These are phyloP conservation scores for Podocnemis expansa DNA, from an alignment of 2,113 vertebrate species.

Conservation along the genomic window DNA sequence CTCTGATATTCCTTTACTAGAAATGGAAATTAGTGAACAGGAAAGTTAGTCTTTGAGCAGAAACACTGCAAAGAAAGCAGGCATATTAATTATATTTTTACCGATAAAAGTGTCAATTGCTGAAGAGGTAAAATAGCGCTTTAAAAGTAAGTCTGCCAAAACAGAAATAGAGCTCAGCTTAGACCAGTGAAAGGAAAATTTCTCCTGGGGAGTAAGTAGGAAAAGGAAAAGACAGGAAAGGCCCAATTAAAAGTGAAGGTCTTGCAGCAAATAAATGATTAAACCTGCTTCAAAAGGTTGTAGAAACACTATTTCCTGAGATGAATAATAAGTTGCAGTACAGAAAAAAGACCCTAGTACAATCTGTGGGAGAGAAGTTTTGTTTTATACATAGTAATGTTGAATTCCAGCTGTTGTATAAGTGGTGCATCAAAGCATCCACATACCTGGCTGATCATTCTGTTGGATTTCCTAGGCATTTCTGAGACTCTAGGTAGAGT, in stretches of 20 bases:
- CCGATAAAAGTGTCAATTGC: background rate
- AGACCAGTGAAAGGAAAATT: background rate
- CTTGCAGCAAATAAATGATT: constrained; percentile 68
- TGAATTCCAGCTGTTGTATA: constrained; percentile 4
- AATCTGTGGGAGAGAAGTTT: background rate
- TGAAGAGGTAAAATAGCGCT: background rate
- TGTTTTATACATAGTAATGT: background rate
- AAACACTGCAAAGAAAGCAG: background rate
- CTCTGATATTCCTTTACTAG: background rate
- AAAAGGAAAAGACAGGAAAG: constrained; percentile 33
- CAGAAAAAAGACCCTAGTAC: background rate
- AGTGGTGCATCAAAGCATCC: background rate
- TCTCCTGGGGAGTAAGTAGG: constrained; percentile 29
- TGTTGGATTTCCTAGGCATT: constrained; percentile 6
- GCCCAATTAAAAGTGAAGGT: constrained; percentile 58
- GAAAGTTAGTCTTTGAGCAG: background rate
- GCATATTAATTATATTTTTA: background rate
- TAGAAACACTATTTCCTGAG: constrained; percentile 35
- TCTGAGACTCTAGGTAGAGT: background rate
- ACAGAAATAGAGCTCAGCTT: background rate
- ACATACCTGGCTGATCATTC: background rate
- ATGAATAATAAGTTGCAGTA: constrained; percentile 24
- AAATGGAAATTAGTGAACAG: background rate
- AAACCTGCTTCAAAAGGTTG: constrained; percentile 28
- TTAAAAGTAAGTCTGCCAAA: constrained; percentile 38